These are phyloP conservation scores for Metallyticus violacea DNA, from an alignment of 2,888 invertebrate species.

Conservation along the genomic window DNA sequence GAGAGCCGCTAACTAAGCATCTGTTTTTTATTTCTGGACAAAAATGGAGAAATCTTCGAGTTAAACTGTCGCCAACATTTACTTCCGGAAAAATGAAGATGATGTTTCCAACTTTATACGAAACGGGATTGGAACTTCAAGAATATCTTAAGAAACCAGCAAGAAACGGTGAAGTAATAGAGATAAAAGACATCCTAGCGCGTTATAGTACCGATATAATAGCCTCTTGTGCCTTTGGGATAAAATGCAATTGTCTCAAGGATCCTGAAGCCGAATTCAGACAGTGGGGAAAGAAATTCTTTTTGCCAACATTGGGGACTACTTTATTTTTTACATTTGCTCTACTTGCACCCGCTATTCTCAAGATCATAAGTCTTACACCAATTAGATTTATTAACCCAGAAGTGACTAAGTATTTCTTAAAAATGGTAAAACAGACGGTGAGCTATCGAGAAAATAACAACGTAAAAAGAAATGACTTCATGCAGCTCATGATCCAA, in stretches of 20 bases:
- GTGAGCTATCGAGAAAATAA: constrained; percentile 38
- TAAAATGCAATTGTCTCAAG: constrained; percentile 43
- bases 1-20: constrained; percentile 33
- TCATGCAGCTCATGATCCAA: constrained; percentile 33
- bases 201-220: constrained; percentile 40
- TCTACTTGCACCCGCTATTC: neutral
- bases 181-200: constrained; percentile 29
- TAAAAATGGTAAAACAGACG: constrained; percentile 43
- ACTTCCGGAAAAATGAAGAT: constrained; percentile 53
- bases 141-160: constrained; percentile 26
- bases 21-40: constrained; percentile 35
- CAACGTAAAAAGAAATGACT: constrained; percentile 37
- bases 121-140: constrained; percentile 44
- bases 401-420: constrained; percentile 41
- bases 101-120: constrained; percentile 51
- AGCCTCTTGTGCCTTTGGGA: constrained; percentile 48
- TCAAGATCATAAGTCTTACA: neutral
- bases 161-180: constrained; percentile 29
- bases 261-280: constrained; percentile 44
- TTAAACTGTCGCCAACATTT: constrained; percentile 54
- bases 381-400: neutral
- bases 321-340: constrained; percentile 41
- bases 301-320: constrained; percentile 38
- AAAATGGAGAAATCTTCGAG: constrained; percentile 53
- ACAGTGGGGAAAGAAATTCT: constrained; percentile 38